Evolutionary conservation across 2,113 vertebrate species (phyloP), one percentile per base, ranked within the genome.

Genomic region (Acanthochromis polyacanthus): DNA sequence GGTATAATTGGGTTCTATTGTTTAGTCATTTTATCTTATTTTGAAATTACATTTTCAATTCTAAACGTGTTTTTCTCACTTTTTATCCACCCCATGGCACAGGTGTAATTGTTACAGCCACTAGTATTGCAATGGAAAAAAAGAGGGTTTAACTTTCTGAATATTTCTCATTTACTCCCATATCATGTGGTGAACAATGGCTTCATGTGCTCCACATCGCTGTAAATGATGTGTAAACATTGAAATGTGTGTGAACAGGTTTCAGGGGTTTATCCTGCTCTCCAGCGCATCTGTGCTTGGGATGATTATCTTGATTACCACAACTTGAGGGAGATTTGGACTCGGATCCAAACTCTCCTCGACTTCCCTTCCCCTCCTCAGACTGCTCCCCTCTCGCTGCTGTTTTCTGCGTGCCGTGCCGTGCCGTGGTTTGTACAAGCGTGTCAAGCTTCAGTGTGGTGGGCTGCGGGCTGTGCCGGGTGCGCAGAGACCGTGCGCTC

Each of bases 401-500:
- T 67, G 72, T 80, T 86, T 68, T 84, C 57, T 75, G 30, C 83
- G 91, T 72, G 82, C 81, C 64, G 23, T 17, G 82, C 81, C 64
- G 23, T 17, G 46, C 88, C 78, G 76, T 76, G 78, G 81, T 80
- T 8, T 62, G 53, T 71, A 38, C 55, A 11, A 22, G 57, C 48
- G 80, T 52, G 82, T 65, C 10, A 19, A 25, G 81, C 78, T 17
- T 57, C 75, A 61, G 83, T 74, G 87, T 83, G 74, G 8, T 78
- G 86, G 77, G 83, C 92, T 89, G 89, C 73, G 65, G 84, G 92
- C 87, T 82, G 89, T 90, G 89, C 87, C 81, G 90, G 89, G 84
- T 89, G 92, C 87, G 89, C 92, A 82, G 69, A 84, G 84, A 85
- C 82, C 25, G 83, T 87, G 89, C 88, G 90, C 91, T 90, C 90